Percentiles rank a stretch among this genome's conserved stretches.
Conservation (phyloP, 2,797 vertebrate genomes). For the Myotis planiceps region DNA sequence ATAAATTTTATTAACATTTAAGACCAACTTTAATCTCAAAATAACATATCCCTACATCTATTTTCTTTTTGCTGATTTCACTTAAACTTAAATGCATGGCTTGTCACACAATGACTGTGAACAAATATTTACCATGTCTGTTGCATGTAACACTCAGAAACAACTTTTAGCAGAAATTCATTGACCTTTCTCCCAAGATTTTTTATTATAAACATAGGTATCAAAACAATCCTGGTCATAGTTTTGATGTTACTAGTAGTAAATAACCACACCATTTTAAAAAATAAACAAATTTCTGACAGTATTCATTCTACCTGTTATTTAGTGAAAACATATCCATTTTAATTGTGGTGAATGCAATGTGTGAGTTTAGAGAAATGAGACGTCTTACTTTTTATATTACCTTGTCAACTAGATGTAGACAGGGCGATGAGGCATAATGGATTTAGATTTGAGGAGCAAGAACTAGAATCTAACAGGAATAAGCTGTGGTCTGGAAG, state of each 20-base stretch:
- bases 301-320: not conserved
- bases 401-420: not conserved
- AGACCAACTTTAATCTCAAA: not conserved
- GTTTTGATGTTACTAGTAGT: not conserved
- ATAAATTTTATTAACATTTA: not conserved
- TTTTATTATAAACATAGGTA: not conserved
- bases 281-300: not conserved
- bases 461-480: not conserved
- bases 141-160: not conserved
- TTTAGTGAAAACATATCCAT: not conserved
- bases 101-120: not conserved
- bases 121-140: not conserved
- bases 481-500: not conserved
- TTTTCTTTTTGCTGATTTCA: not conserved
- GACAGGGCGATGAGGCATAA: not conserved
- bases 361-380: not conserved
- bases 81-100: not conserved
- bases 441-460: not conserved
- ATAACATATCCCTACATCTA: not conserved
- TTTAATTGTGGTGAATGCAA: not conserved
- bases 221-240: not conserved
- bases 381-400: not conserved
- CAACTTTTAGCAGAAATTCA: not conserved
- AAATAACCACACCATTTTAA: not conserved
- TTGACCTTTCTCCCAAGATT: not conserved